A percentile compares a stretch with the other conserved stretches of the same genome.
phyloP scores from a whole-genome alignment of 1,140 invertebrate genomes.

The Drosophila teissieri region DNA sequence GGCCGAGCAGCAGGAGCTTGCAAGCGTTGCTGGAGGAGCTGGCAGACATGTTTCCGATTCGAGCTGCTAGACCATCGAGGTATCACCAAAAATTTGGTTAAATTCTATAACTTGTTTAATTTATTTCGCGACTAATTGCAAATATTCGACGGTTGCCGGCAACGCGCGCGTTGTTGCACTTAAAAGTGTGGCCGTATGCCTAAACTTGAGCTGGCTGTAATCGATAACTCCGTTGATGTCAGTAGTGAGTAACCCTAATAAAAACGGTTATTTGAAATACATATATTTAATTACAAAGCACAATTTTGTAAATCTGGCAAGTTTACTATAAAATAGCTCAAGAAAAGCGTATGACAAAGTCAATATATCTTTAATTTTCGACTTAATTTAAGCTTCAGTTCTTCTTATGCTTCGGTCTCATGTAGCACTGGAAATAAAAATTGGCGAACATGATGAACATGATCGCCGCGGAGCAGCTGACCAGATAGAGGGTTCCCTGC shows the following conservation, averaged over 20 bases:
- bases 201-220: background rate
- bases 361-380: too few relatives aligned
- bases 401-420: background rate
- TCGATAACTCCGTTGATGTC: background rate
- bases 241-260: background rate
- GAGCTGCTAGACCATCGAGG: background rate
- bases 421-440: constrained; percentile 87
- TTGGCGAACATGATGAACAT: constrained; percentile 92
- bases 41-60: constrained; percentile 13
- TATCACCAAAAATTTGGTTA: background rate
- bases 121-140: constrained; percentile 12
- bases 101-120: background rate
- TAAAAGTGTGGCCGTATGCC: constrained; percentile 2
- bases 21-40: constrained; percentile 37
- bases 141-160: constrained; percentile 9
- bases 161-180: constrained; percentile 31
- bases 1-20: constrained; percentile 49
- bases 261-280: background rate
- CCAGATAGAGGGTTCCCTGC: constrained; percentile 86
- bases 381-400: background rate
- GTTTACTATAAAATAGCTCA: too few relatives aligned
- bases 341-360: too few relatives aligned
- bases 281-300: too few relatives aligned
- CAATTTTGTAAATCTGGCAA: too few relatives aligned
- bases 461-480: constrained; percentile 86